Conservation (phyloP, 2,888 invertebrate genomes). For the Hypercompe scribonia region DNA sequence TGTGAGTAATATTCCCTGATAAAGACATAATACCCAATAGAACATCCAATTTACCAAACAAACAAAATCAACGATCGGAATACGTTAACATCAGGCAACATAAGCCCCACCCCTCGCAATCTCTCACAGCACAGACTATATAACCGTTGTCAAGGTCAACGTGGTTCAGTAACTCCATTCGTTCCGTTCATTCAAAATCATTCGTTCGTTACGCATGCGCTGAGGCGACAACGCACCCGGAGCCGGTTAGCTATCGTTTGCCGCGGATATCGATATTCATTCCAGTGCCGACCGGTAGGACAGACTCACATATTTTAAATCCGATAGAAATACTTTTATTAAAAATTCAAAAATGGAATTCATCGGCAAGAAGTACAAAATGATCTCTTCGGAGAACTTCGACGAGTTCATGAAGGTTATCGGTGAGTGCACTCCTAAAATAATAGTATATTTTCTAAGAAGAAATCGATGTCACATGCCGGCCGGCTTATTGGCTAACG, state of each 20-base stretch:
- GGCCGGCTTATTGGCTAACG: conserved; percentile 62
- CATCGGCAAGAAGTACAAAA: conserved; percentile 92
- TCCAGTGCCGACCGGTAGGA: conserved; percentile 70
- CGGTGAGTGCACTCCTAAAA: conserved; percentile 87
- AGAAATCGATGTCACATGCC: conserved; percentile 59
- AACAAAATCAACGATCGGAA: conserved; percentile 30
- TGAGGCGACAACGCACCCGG: conserved; percentile 14
- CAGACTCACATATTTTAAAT: conserved; percentile 52
- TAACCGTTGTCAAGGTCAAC: conserved; percentile 45
- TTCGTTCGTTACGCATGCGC: conserved; percentile 61
- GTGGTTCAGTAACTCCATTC: conserved; percentile 55
- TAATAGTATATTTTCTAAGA: conserved; percentile 50
- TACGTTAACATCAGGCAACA: conserved; percentile 5
- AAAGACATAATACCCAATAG: conserved; percentile 22
- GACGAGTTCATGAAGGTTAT: conserved; percentile 96
- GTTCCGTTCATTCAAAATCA: conserved; percentile 52
- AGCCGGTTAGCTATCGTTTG: conserved; percentile 38
- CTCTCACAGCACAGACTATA: conserved; percentile 41
- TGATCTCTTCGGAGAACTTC: conserved; percentile 93
- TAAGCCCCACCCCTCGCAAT: conserved; percentile 29
- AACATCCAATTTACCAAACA: conserved; percentile 44
- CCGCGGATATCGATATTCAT: conserved; percentile 58
- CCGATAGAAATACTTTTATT: conserved; percentile 41
- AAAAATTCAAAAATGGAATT: conserved; percentile 76
- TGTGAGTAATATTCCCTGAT: conserved; percentile 24